Conservation (phyloP, 2,888 invertebrate genomes). For the Fragum whitleyi region DNA sequence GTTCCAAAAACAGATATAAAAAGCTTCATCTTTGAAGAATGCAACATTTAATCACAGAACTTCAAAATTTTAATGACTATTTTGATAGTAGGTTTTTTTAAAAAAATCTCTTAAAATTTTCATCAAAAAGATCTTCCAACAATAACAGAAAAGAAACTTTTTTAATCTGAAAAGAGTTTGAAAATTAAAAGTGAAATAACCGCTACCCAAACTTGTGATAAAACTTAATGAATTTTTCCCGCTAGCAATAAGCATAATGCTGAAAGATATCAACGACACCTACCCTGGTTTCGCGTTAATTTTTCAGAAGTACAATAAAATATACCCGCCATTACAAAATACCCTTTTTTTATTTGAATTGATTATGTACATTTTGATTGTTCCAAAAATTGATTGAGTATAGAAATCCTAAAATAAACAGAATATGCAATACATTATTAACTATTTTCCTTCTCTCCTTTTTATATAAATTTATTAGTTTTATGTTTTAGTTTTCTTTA, state of each 20-base stretch:
- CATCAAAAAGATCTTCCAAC: background rate
- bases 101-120: background rate
- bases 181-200: slow-evolving; percentile 25
- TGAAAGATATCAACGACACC: background rate
- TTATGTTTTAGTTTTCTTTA: too few species aligned
- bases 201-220: slow-evolving; percentile 7
- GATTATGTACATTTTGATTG: too few species aligned
- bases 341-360: background rate
- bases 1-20: too few species aligned
- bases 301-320: background rate
- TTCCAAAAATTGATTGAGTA: too few species aligned
- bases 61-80: background rate
- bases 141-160: background rate
- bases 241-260: background rate
- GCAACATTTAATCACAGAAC: too few species aligned
- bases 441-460: too few species aligned
- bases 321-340: background rate
- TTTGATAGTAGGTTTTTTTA: background rate
- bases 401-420: too few species aligned
- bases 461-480: too few species aligned
- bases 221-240: slow-evolving; percentile 22
- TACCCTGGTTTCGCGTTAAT: slow-evolving; percentile 1
- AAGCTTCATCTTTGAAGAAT: too few species aligned
- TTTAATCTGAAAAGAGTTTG: background rate
- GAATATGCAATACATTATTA: too few species aligned